phyloP scores from a whole-genome alignment of 2,113 vertebrate species.

The Hydropotes inermis region DNA sequence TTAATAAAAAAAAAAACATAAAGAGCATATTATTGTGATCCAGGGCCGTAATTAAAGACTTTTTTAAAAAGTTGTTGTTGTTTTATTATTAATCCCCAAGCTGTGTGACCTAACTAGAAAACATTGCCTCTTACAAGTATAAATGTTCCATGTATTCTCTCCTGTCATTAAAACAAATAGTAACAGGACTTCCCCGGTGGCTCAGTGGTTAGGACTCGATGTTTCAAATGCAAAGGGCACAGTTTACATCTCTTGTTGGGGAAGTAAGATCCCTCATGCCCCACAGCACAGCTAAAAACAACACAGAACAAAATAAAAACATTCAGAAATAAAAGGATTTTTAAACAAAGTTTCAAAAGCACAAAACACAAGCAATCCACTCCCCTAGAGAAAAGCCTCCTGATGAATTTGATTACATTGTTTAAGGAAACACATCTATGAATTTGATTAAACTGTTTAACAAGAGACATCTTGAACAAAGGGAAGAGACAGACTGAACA shows the following conservation, averaged over 20 bases:
- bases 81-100: background rate
- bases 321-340: background rate
- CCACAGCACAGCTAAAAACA: background rate
- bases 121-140: background rate
- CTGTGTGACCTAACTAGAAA: background rate
- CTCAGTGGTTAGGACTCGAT: background rate
- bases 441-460: background rate
- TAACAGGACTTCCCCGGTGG: background rate
- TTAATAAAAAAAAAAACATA: background rate
- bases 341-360: background rate
- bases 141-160: background rate
- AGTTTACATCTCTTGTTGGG: background rate
- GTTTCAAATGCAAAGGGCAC: background rate
- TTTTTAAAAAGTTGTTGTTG: background rate
- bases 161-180: background rate
- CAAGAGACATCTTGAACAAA: background rate
- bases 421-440: background rate
- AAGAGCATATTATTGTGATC: background rate
- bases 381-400: background rate
- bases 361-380: background rate
- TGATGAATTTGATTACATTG: background rate
- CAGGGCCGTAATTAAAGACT: background rate
- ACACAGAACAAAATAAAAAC: background rate
- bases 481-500: background rate
- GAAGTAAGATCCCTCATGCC: background rate